A percentile compares a stretch with the other conserved stretches of the same genome.
Conservation (phyloP, 2,888 invertebrate species). For the Tillus elongatus region DNA sequence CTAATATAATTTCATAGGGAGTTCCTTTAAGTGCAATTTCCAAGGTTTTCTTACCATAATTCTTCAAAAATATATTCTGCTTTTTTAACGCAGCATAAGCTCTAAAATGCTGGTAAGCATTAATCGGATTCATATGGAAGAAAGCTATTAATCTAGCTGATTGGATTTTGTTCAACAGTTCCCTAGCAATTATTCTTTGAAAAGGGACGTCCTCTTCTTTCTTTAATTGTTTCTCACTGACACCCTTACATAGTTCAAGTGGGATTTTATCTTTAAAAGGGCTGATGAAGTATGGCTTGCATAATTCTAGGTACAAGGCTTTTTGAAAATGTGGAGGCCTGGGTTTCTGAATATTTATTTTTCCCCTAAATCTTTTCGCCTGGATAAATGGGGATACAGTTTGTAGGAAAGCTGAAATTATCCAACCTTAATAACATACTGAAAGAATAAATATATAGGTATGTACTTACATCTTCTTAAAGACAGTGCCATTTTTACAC, state of each 20-base stretch:
- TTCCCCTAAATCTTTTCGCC: conserved; percentile 59
- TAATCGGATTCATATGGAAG: conserved; percentile 63
- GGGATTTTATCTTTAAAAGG: conserved; percentile 44
- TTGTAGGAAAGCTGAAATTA: conserved; percentile 26
- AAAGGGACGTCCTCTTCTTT: conserved; percentile 56
- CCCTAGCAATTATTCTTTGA: conserved; percentile 61
- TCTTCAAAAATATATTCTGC: conserved; percentile 59
- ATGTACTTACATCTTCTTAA: no score
- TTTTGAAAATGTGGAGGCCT: conserved; percentile 60
- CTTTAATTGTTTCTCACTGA: conserved; percentile 20
- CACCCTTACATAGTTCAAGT: conserved; percentile 46
- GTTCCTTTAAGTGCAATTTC: conserved; percentile 57
- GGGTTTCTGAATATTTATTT: conserved; percentile 71
- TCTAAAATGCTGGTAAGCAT: conserved; percentile 55
- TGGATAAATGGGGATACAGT: conserved; percentile 31
- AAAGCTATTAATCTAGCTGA: conserved; percentile 63
- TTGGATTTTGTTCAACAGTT: conserved; percentile 60
- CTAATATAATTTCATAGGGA: conserved; percentile 56
- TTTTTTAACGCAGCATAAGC: conserved; percentile 54
- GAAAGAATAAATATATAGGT: neutral
- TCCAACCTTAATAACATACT: neutral
- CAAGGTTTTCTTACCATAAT: conserved; percentile 57
- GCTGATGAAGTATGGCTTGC: conserved; percentile 51
- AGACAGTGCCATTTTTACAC: no score
- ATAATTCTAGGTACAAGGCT: conserved; percentile 55